phyloP scores from a whole-genome alignment of 2,113 vertebrate species.

The Melanerpes aurifrons region DNA sequence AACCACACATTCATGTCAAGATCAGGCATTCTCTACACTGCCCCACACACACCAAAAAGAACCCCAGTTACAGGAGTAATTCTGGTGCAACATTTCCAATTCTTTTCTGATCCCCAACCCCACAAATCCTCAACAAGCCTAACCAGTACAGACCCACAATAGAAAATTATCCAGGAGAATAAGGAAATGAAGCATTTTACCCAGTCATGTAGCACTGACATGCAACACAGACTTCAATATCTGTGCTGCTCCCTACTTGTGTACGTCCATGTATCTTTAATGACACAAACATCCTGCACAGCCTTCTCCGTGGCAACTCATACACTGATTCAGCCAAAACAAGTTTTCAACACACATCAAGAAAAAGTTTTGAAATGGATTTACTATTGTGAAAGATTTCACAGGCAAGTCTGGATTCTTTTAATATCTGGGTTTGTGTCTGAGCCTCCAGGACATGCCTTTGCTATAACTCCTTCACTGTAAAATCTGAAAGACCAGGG shows the following conservation, averaged over 20 bases:
- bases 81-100: not conserved
- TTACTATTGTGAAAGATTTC: constrained; percentile 25
- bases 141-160: not conserved
- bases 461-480: not conserved
- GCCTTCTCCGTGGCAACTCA: not conserved
- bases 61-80: not conserved
- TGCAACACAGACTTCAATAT: not conserved
- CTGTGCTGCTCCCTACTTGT: too few species aligned
- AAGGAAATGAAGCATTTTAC: not conserved
- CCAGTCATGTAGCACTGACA: not conserved
- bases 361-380: not conserved
- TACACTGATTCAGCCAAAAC: not conserved
- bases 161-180: not conserved
- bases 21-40: not conserved
- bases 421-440: not conserved
- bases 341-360: not conserved
- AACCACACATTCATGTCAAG: not conserved
- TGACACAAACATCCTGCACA: not conserved
- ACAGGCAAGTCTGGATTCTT: not conserved
- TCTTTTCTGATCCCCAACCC: not conserved
- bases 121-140: not conserved
- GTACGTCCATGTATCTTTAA: not conserved
- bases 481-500: not conserved
- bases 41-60: not conserved
- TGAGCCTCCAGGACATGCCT: not conserved